These are phyloP conservation scores for Lepus townsendii DNA, from an alignment of 2,797 vertebrate genomes.

Conservation along the genomic window DNA sequence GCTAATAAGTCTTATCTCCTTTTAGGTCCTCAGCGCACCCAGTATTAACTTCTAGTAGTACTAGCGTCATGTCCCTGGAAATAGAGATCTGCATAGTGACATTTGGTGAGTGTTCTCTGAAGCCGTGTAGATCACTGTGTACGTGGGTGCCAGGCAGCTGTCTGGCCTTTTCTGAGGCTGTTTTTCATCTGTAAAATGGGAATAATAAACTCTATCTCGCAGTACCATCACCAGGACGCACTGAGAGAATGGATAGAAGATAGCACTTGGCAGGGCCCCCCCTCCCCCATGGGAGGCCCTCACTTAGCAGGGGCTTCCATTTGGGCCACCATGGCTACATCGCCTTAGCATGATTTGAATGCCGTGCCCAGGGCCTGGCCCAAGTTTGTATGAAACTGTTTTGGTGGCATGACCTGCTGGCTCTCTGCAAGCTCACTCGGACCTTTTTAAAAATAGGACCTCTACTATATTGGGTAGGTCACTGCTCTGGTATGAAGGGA, in stretches of 20 bases:
- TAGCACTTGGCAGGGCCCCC: not conserved
- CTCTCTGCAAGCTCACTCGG: conserved; percentile 60
- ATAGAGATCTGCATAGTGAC: not conserved
- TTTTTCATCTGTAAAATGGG: conserved; percentile 68
- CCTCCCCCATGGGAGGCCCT: not conserved
- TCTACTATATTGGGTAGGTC: conserved; percentile 68
- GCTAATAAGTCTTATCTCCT: not conserved
- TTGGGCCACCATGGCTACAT: not conserved
- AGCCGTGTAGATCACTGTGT: not conserved
- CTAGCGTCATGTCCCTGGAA: not conserved
- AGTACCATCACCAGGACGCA: not conserved
- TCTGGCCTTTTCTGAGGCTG: conserved; percentile 1
- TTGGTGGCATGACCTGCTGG: conserved; percentile 24
- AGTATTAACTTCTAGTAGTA: not conserved
- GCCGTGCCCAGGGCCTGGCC: not conserved
- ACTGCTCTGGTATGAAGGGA: conserved; percentile 69
- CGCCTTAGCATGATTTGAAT: conserved; percentile 43
- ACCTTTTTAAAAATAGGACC: conserved; percentile 73
- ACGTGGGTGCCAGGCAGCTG: not conserved
- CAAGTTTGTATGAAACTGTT: conserved; percentile 49
- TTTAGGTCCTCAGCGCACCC: not conserved
- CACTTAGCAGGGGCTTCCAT: not conserved
- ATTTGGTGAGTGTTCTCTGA: not conserved
- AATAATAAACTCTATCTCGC: not conserved
- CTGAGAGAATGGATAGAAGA: not conserved